Conservation (phyloP, 2,797 vertebrate species). For the Thunnus albacares region DNA sequence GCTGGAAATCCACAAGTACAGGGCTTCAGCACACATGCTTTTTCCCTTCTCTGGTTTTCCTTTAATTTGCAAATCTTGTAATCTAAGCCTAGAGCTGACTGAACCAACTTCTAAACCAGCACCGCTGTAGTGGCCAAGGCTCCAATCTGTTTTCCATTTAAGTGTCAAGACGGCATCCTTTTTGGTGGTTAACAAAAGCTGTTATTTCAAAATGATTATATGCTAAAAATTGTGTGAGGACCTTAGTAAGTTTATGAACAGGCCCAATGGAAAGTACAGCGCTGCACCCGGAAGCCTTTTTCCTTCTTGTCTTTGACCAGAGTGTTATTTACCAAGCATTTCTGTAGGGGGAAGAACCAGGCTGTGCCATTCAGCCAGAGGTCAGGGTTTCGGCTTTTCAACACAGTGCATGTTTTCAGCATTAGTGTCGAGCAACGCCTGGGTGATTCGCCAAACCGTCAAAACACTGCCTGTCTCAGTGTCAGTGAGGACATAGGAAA, state of each 20-base stretch:
- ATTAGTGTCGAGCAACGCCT: slow-evolving; percentile 80
- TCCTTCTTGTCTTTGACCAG: slow-evolving; percentile 77
- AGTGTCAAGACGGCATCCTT: slow-evolving; percentile 95
- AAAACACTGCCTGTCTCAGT: slow-evolving; percentile 69
- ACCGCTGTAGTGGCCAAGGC: slow-evolving; percentile 89
- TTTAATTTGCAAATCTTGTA: slow-evolving; percentile 99
- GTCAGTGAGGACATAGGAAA: slow-evolving; percentile 77
- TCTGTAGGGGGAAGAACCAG: slow-evolving; percentile 72
- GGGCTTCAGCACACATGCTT: slow-evolving; percentile 88
- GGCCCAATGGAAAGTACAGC: slow-evolving; percentile 85
- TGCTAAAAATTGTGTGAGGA: slow-evolving; percentile 89
- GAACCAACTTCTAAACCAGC: slow-evolving; percentile 92
- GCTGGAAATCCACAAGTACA: slow-evolving; percentile 85
- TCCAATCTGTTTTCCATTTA: slow-evolving; percentile 98
- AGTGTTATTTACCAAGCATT: slow-evolving; percentile 85
- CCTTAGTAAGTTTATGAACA: slow-evolving; percentile 88
- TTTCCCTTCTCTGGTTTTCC: slow-evolving; percentile 91
- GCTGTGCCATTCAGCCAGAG: slow-evolving; percentile 83
- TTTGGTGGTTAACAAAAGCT: slow-evolving; percentile 92
- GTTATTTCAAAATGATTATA: slow-evolving; percentile 95
- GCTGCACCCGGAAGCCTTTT: slow-evolving; percentile 82
- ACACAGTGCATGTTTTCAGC: slow-evolving; percentile 84
- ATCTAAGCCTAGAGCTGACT: slow-evolving; percentile 95
- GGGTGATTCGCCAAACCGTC: slow-evolving; percentile 79
- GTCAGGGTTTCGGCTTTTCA: slow-evolving; percentile 85